A percentile compares a stretch with the other conserved stretches of the same genome.
phyloP scores from a whole-genome alignment of 2,888 invertebrate species.

The Scaptomyza parva region DNA sequence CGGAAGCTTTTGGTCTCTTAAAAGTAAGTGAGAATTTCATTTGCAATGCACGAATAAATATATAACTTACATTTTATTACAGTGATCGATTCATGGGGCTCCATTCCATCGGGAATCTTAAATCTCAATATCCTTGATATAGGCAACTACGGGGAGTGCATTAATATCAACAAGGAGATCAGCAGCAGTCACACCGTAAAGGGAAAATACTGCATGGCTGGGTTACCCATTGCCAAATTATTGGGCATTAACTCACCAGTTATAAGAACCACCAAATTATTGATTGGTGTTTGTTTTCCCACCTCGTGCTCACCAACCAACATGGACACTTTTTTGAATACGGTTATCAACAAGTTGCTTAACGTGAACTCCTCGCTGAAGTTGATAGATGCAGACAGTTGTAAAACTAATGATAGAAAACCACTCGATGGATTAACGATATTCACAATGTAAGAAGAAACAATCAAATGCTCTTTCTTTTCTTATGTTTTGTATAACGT shows the following conservation, averaged over 20 bases:
- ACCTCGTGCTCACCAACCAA: constrained; percentile 54
- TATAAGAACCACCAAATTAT: constrained; percentile 16
- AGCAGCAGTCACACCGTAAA: constrained; percentile 13
- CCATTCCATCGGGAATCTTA: constrained; percentile 83
- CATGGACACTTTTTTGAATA: constrained; percentile 50
- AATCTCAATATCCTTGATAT: constrained; percentile 79
- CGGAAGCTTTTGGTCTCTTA: constrained; percentile 31
- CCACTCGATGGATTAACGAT: constrained; percentile 61
- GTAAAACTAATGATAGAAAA: constrained; percentile 13
- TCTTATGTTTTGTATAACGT: background rate
- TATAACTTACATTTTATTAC: constrained; percentile 37
- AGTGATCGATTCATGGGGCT: constrained; percentile 84
- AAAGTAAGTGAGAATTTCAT: constrained; percentile 22
- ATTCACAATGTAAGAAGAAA: constrained; percentile 66
- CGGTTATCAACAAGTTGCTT: constrained; percentile 26
- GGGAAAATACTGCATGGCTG: constrained; percentile 59
- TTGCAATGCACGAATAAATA: background rate
- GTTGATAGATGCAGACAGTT: constrained; percentile 25
- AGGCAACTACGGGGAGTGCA: constrained; percentile 84
- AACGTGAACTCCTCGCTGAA: background rate
- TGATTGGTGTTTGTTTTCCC: constrained; percentile 74
- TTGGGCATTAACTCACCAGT: background rate
- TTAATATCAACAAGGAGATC: constrained; percentile 56
- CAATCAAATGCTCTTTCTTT: background rate
- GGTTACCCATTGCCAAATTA: constrained; percentile 12